Evolutionary conservation across 1,140 invertebrate genomes (phyloP).

Genomic region (Drosophila sechellia): DNA sequence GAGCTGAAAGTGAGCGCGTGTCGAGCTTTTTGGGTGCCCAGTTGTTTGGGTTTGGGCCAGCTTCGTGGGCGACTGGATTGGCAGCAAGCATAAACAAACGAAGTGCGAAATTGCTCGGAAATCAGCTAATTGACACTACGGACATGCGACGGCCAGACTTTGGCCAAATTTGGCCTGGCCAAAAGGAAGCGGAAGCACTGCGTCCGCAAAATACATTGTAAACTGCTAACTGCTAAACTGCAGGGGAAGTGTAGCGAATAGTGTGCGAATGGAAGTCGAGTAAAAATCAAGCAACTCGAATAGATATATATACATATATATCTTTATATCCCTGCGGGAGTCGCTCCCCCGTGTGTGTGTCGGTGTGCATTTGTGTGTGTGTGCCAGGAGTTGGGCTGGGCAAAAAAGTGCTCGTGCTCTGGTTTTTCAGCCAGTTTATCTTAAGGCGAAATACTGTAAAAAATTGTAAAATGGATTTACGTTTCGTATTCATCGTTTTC

Average conservation of each 20-base stretch:
- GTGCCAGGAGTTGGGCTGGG: slow-evolving; percentile 41
- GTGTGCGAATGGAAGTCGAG: slow-evolving; percentile 38
- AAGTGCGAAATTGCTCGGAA: slow-evolving; percentile 19
- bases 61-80: slow-evolving; percentile 38
- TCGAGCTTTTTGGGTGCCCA: not conserved
- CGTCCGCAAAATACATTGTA: slow-evolving; percentile 16
- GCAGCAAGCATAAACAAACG: slow-evolving; percentile 50
- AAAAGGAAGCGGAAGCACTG: slow-evolving; percentile 22
- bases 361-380: slow-evolving; percentile 20
- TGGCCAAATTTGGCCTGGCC: slow-evolving; percentile 36
- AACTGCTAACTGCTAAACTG: slow-evolving; percentile 29
- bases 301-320: slow-evolving; percentile 20
- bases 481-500: slow-evolving; percentile 83
- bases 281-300: slow-evolving; percentile 46
- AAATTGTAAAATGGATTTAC: slow-evolving; percentile 82
- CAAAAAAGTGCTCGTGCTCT: slow-evolving; percentile 78
- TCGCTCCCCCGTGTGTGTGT: slow-evolving; percentile 16
- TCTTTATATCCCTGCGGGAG: slow-evolving; percentile 15
- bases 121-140: slow-evolving; percentile 13
- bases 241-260: slow-evolving; percentile 23
- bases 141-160: slow-evolving; percentile 32
- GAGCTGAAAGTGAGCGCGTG: slow-evolving; percentile 44
- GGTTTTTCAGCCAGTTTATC: slow-evolving; percentile 82
- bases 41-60: slow-evolving; percentile 22
- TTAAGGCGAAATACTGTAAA: slow-evolving; percentile 79